Conservation (phyloP, 2,113 vertebrate genomes). For the Lepidothrix coronata region DNA sequence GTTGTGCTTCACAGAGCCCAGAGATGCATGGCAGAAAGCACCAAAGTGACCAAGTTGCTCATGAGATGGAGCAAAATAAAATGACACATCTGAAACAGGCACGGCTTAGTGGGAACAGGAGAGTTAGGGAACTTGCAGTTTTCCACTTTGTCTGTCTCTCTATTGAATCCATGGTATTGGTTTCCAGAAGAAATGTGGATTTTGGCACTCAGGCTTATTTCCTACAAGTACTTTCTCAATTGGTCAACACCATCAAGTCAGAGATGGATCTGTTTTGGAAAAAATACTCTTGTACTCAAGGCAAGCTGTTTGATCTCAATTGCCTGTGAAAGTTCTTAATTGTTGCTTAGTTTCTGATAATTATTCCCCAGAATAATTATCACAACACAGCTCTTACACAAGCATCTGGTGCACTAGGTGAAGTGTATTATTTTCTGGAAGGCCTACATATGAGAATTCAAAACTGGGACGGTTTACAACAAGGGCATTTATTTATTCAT, state of each 20-base stretch:
- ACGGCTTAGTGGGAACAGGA: neutral
- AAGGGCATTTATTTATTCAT: neutral
- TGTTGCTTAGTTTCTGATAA: neutral
- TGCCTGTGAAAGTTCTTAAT: neutral
- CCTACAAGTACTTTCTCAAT: neutral
- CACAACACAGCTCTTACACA: neutral
- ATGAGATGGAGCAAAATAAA: neutral
- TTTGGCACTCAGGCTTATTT: neutral
- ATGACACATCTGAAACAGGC: neutral
- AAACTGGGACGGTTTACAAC: neutral
- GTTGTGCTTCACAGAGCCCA: neutral
- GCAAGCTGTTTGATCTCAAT: neutral
- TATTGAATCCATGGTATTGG: neutral
- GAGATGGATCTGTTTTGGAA: neutral
- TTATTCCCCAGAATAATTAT: neutral
- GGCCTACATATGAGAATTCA: neutral
- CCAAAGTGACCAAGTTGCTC: neutral
- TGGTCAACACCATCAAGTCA: neutral
- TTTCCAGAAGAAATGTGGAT: neutral
- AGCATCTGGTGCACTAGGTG: neutral
- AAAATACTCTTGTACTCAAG: neutral
- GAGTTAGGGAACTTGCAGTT: neutral
- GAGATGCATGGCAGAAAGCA: neutral
- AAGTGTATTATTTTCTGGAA: neutral
- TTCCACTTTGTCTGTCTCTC: neutral